Evolutionary conservation across 2,113 vertebrate species (phyloP).

Genomic region (Mesitornis unicolor): DNA sequence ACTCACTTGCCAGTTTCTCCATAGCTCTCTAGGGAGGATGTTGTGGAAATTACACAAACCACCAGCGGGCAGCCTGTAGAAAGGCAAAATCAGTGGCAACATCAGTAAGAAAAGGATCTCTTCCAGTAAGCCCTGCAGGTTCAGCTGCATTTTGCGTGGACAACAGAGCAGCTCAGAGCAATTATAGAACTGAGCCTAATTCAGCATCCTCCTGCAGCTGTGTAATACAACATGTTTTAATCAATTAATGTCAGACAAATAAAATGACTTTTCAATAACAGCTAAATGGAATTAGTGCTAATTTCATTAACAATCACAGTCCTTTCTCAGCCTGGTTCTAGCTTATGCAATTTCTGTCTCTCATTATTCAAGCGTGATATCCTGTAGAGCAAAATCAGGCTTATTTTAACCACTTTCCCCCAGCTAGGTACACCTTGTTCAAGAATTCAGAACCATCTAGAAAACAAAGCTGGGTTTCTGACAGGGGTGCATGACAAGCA

Average conservation of each 20-base stretch:
- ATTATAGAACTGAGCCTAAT: background rate
- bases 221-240: background rate
- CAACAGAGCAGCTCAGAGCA: background rate
- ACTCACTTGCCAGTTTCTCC: constrained; percentile 88
- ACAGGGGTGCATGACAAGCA: too few species aligned
- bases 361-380: background rate
- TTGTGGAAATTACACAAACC: constrained; percentile 87
- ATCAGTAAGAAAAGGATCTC: background rate
- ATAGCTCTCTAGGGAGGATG: constrained; percentile 82
- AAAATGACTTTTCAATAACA: background rate
- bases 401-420: background rate
- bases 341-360: background rate
- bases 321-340: background rate
- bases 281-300: background rate
- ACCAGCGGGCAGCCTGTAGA: constrained; percentile 84
- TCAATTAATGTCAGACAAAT: background rate
- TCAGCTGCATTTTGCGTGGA: background rate
- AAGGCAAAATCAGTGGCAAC: background rate
- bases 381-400: background rate
- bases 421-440: background rate
- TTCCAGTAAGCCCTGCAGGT: background rate
- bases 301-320: background rate
- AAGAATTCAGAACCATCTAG: background rate
- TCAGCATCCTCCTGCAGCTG: background rate
- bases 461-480: background rate